A percentile compares a stretch with the other conserved stretches of the same genome.
Evolutionary conservation across 2,888 invertebrate genomes (phyloP).

Genomic region (Agrochola circellaris): DNA sequence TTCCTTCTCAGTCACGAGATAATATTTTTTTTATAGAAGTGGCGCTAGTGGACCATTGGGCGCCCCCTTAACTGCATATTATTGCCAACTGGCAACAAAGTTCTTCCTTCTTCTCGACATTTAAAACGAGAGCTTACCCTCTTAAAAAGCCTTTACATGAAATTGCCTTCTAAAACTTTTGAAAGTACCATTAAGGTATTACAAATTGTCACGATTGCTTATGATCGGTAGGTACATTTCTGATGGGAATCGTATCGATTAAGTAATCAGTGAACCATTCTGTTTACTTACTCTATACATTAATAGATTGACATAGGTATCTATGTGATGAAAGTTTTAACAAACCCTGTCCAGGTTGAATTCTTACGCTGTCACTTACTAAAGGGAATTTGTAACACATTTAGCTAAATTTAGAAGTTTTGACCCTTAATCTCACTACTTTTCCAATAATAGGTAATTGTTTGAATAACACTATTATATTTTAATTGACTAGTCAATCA

Average conservation of each 20-base stretch:
- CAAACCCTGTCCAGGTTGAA: background rate
- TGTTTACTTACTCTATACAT: background rate
- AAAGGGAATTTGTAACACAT: background rate
- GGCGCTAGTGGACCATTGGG: no score
- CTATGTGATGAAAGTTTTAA: background rate
- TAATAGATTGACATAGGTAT: background rate
- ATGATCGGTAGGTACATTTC: slow-evolving; percentile 18
- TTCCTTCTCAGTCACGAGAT: no score
- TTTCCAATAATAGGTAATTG: background rate
- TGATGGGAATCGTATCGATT: slow-evolving; percentile 37
- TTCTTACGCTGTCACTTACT: background rate
- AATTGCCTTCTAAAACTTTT: slow-evolving; percentile 30
- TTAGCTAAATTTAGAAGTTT: no score
- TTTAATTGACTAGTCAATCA: no score
- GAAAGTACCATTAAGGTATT: slow-evolving; percentile 20
- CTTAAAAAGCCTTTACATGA: background rate
- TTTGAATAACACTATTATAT: no score
- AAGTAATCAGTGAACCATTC: slow-evolving; percentile 28
- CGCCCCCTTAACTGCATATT: no score
- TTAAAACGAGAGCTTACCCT: background rate
- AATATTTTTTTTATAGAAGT: no score
- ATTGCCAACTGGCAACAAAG: no score
- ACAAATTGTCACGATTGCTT: slow-evolving; percentile 26
- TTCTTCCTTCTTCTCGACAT: background rate
- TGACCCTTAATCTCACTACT: background rate